Evolutionary conservation across 2,888 invertebrate species (phyloP).

Genomic region (Listrodromus nycthemerus): DNA sequence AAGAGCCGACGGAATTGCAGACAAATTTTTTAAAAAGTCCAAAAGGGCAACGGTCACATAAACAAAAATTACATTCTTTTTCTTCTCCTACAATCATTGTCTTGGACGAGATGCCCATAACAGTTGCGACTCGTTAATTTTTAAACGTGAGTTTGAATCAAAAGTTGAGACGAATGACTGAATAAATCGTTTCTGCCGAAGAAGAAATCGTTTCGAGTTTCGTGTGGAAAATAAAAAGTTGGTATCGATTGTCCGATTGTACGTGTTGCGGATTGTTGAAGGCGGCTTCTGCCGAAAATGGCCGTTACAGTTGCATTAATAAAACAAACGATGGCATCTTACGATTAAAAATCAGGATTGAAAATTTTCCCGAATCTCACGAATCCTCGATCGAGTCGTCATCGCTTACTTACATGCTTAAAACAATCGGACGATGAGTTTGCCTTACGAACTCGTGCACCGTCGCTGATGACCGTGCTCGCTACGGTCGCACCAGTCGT

Average conservation of each 20-base stretch:
- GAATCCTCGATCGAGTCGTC: background rate
- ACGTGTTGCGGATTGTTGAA: conserved; percentile 15
- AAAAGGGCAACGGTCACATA: too few relatives aligned
- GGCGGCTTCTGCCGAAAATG: conserved; percentile 54
- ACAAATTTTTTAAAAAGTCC: conserved; percentile 5
- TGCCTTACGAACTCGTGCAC: conserved; percentile 20
- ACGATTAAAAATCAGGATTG: background rate
- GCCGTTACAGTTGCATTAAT: conserved; percentile 60
- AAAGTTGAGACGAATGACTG: background rate
- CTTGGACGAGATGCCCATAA: too few relatives aligned
- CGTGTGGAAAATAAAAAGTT: background rate
- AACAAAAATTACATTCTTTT: too few relatives aligned
- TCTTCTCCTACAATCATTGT: too few relatives aligned
- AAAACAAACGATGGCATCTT: conserved; percentile 25
- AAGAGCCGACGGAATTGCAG: background rate
- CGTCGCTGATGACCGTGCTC: conserved; percentile 24
- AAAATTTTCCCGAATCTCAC: background rate
- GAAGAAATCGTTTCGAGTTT: conserved; percentile 43
- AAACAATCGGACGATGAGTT: conserved; percentile 27
- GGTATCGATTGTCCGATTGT: conserved; percentile 63
- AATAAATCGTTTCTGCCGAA: background rate
- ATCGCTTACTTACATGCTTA: conserved; percentile 63
- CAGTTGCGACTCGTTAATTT: too few relatives aligned
- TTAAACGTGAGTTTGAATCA: background rate
- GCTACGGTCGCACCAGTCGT: background rate